A percentile compares a stretch with the other conserved stretches of the same genome.
Conservation (phyloP, 2,113 vertebrate genomes). For the Chlamydotis undulata region DNA sequence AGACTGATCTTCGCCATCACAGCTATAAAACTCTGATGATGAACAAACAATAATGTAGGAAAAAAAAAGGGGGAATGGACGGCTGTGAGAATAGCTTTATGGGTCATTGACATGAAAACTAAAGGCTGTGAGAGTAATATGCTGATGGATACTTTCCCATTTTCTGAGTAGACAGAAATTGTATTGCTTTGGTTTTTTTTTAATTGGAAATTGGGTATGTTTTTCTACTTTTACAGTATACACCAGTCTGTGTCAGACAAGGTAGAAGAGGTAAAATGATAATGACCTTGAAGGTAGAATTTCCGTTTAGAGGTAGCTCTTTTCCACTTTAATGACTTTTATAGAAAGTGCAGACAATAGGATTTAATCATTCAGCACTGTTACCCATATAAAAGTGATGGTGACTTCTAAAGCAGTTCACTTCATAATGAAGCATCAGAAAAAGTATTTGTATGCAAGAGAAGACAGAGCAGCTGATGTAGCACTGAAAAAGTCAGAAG, state of each 20-base stretch:
- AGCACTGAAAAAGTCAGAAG: not conserved
- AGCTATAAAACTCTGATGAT: not conserved
- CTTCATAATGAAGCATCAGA: not conserved
- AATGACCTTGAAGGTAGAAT: constrained; percentile 21
- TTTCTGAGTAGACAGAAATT: not conserved
- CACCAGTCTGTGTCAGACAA: not conserved
- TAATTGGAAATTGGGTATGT: constrained; percentile 4
- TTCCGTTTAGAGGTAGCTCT: constrained; percentile 27
- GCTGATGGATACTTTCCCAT: not conserved
- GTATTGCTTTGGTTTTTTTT: not conserved
- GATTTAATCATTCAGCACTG: constrained; percentile 18
- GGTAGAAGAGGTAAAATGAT: constrained; percentile 27
- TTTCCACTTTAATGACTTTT: constrained; percentile 44
- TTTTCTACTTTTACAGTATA: not conserved
- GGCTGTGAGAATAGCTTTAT: not conserved
- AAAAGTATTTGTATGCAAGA: not conserved
- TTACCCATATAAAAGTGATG: constrained; percentile 8
- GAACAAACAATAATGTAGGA: not conserved
- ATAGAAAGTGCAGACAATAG: constrained; percentile 15
- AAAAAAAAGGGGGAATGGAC: not conserved
- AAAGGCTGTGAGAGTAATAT: not conserved
- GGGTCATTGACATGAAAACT: not conserved
- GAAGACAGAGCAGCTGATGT: not conserved
- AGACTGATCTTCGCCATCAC: not conserved
- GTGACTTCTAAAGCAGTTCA: not conserved